Evolutionary conservation across 2,113 vertebrate genomes (phyloP), one percentile per base, ranked within the genome.

Genomic region (Otolemur garnettii): DNA sequence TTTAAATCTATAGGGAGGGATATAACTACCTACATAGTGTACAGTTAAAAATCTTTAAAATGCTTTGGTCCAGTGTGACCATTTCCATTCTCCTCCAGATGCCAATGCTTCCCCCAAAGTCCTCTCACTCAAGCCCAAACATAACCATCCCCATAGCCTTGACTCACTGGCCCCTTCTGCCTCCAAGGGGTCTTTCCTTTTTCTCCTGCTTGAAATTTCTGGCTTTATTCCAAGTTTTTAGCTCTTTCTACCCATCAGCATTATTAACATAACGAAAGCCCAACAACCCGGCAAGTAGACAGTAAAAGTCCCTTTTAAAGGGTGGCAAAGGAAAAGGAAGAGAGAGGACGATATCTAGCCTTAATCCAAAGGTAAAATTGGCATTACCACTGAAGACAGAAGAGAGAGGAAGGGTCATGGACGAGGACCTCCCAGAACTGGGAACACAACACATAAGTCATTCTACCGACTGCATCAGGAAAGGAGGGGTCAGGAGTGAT

Each of bases 361-460:
- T 28, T 68, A 6, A 6, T 59, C 45, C 77, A 35, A 77, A 69
- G 8, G 38, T 85, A 38, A 66, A 75, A 45, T 30, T 62, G n/a
- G 45, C 28, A 64, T 38, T 72, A n/a, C 15, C 28, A 21, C 62
- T 50, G 14, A 72, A 42, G 30, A 69, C 21, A 93, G 33, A 33
- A 50, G 35, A n/a, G 85, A 85, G 3, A 62, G 2, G n/a, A 93
- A 72, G 35, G 8, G 4, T 79, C 13, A 12, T 78, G 45, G 66
- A 92, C 33, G 1, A 92, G 24, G 6, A 57, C 7, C 11, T 68
- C 50, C 69, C 22, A 33, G 53, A 71, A 90, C 33, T 9, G 53
- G 33, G 4, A 87, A 10, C 18, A 13, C 15, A 1, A 13, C 11
- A 13, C 15, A 3, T 0, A 5, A 71, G 26, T 26, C 30, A 1